A percentile compares a stretch with the other conserved stretches of the same genome.
phyloP scores from a whole-genome alignment of 2,888 invertebrate species.

The Stenodema calcarata region DNA sequence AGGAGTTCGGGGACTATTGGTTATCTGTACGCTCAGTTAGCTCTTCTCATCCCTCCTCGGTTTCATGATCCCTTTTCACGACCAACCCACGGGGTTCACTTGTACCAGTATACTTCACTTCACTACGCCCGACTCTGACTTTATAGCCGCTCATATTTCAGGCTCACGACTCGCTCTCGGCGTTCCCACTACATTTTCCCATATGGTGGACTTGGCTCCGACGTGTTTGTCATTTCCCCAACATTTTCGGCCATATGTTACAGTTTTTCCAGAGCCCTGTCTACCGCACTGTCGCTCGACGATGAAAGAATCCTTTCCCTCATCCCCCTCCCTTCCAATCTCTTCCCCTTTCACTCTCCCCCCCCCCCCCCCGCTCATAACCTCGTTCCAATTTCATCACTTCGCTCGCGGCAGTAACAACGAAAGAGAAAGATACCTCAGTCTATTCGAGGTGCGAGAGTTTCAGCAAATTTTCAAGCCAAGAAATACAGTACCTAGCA shows the following conservation, averaged over 20 bases:
- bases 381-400: not conserved
- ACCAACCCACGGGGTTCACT: not conserved
- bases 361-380: not conserved
- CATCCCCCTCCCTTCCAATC: not conserved
- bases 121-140: not conserved
- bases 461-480: too few species aligned
- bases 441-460: too few species aligned
- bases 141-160: conserved; percentile 29
- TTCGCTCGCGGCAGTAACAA: not conserved
- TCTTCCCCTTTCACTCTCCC: not conserved
- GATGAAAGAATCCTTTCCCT: not conserved
- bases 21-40: conserved; percentile 33
- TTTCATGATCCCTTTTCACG: not conserved
- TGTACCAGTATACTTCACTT: not conserved
- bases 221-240: conserved; percentile 34
- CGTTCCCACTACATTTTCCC: conserved; percentile 12
- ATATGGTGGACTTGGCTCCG: not conserved
- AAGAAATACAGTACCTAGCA: too few species aligned
- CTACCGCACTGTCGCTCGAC: conserved; percentile 27
- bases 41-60: not conserved
- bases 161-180: not conserved
- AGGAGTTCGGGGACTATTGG: not conserved
- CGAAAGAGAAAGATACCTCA: too few species aligned
- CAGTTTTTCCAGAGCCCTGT: conserved; percentile 30
- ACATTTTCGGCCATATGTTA: conserved; percentile 33